Evolutionary conservation across 1,140 invertebrate species (phyloP).

Genomic region (Dryas iulia): DNA sequence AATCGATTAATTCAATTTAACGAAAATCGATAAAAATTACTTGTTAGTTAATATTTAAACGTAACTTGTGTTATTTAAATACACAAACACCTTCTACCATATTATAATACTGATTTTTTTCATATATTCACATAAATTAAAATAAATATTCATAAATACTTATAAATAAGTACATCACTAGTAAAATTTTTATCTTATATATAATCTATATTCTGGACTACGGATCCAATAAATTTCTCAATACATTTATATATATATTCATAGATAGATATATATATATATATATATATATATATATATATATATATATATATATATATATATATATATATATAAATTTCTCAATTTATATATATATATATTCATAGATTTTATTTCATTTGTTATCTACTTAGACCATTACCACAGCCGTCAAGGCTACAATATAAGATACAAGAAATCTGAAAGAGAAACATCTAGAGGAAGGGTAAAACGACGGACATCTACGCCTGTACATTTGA

Average conservation of each 20-base stretch:
- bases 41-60: no score
- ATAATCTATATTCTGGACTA: constrained; percentile 17
- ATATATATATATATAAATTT: constrained; percentile 24
- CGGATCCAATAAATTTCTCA: not conserved
- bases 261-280: constrained; percentile 1
- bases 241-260: constrained; percentile 24
- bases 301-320: constrained; percentile 2
- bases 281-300: constrained; percentile 25
- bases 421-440: constrained; percentile 27
- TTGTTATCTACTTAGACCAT: constrained; percentile 43
- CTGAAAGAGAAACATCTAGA: constrained; percentile 42
- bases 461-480: constrained; percentile 43
- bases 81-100: not conserved
- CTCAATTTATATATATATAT: constrained; percentile 22
- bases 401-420: constrained; percentile 62
- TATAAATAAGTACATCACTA: not conserved
- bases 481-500: constrained; percentile 68
- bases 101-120: not conserved
- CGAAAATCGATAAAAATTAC: not conserved
- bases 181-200: constrained; percentile 5
- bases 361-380: constrained; percentile 24
- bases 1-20: not conserved
- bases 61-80: not conserved
- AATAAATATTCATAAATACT: not conserved
- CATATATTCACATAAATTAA: not conserved